Evolutionary conservation across 2,797 vertebrate species (phyloP).

Genomic region (Syngnathus acus): DNA sequence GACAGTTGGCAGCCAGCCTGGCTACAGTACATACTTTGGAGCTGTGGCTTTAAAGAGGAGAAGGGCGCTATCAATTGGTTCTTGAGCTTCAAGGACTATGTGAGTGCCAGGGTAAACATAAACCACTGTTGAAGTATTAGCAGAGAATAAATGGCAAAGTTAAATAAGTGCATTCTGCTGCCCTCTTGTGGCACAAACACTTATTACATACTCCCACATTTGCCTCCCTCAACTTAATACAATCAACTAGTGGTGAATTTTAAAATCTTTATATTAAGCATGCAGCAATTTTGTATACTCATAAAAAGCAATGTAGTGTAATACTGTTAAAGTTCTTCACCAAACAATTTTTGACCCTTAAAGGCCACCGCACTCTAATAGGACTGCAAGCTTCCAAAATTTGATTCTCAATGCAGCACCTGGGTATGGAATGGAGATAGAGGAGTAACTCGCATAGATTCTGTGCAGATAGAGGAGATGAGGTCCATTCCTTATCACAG

Average conservation of each 20-base stretch:
- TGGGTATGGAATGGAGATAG: constrained; percentile 78
- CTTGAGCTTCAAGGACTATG: constrained; percentile 27
- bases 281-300: background rate
- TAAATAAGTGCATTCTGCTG: constrained; percentile 20
- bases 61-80: constrained; percentile 15
- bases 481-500: constrained; percentile 69
- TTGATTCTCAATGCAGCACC: constrained; percentile 58
- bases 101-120: constrained; percentile 28
- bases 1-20: constrained; percentile 47
- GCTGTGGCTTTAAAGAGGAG: constrained; percentile 23
- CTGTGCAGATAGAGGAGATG: constrained; percentile 56
- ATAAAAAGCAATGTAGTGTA: background rate
- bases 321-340: background rate
- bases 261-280: background rate
- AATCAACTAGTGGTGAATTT: background rate
- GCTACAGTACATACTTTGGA: constrained; percentile 22
- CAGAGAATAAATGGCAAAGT: background rate
- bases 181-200: constrained; percentile 44
- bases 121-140: constrained; percentile 3
- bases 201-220: constrained; percentile 6
- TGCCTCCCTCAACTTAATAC: background rate
- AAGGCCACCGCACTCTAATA: background rate
- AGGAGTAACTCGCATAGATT: constrained; percentile 75
- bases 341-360: background rate
- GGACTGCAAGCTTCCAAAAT: no score